These are phyloP conservation scores for Pheucticus melanocephalus DNA, from an alignment of 2,113 vertebrate genomes.

Conservation along the genomic window DNA sequence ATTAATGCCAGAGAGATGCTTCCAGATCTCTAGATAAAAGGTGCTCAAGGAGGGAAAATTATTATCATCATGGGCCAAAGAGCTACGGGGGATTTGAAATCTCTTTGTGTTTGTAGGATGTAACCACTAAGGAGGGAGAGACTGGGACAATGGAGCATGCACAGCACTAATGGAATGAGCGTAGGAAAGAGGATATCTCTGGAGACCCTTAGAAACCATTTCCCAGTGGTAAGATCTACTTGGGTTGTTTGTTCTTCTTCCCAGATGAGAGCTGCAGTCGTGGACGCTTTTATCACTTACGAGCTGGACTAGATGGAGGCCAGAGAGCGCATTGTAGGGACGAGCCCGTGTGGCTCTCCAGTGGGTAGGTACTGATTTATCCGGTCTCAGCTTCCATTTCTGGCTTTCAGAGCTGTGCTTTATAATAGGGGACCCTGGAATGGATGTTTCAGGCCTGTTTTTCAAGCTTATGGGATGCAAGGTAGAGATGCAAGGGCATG, in stretches of 20 bases:
- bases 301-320: neutral
- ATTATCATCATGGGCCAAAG: conserved; percentile 33
- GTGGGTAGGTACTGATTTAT: neutral
- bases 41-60: conserved; percentile 62
- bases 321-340: neutral
- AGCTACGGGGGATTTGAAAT: conserved; percentile 46
- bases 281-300: conserved; percentile 44
- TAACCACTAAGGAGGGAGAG: conserved; percentile 54
- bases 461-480: neutral
- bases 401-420: neutral
- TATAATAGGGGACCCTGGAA: neutral
- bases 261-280: conserved; percentile 36
- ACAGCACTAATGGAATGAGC: conserved; percentile 65
- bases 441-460: neutral
- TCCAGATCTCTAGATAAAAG: conserved; percentile 62
- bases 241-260: conserved; percentile 55
- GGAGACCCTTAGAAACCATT: conserved; percentile 56
- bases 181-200: conserved; percentile 54
- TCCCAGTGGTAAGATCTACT: conserved; percentile 52
- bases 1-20: conserved; percentile 46
- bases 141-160: conserved; percentile 56
- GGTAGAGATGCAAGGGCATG: neutral
- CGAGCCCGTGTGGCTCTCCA: neutral
- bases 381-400: neutral
- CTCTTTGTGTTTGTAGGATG: conserved; percentile 51